Evolutionary conservation across 2,888 invertebrate species (phyloP).

Genomic region (Chaetogeoica ovagalla): DNA sequence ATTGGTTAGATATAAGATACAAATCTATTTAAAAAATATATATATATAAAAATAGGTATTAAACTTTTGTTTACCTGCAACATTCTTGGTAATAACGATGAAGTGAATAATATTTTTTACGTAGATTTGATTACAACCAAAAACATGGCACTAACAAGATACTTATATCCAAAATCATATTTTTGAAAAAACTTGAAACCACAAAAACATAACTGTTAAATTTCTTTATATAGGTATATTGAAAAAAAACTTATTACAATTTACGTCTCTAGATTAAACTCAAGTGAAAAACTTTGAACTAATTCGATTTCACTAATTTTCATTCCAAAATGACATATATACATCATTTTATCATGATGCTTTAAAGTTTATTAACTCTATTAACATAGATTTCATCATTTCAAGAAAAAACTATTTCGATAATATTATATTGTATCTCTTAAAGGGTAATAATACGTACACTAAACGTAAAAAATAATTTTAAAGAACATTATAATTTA

Average conservation of each 20-base stretch:
- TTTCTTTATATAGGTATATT: conserved; percentile 4
- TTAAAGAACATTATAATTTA: no score
- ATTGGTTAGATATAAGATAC: conserved; percentile 46
- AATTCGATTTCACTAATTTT: conserved; percentile 18
- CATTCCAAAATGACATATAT: conserved; percentile 8
- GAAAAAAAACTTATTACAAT: conserved; percentile 42
- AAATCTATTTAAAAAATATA: conserved; percentile 26
- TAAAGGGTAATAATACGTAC: no score
- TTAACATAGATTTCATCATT: background rate
- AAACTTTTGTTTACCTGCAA: conserved; percentile 51
- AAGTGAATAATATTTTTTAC: conserved; percentile 51
- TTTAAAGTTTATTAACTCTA: background rate
- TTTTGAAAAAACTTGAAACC: conserved; percentile 41
- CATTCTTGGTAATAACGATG: conserved; percentile 51
- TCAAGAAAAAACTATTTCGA: background rate
- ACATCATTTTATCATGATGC: background rate
- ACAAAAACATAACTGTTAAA: conserved; percentile 35
- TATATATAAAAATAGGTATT: conserved; percentile 30
- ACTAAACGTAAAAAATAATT: no score
- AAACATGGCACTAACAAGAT: conserved; percentile 35
- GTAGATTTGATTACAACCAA: conserved; percentile 46
- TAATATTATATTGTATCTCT: no score
- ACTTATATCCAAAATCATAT: conserved; percentile 46
- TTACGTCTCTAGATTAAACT: conserved; percentile 40
- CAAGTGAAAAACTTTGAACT: conserved; percentile 43